phyloP scores from a whole-genome alignment of 2,888 invertebrate genomes.

The Scaptomyza tumidula region DNA sequence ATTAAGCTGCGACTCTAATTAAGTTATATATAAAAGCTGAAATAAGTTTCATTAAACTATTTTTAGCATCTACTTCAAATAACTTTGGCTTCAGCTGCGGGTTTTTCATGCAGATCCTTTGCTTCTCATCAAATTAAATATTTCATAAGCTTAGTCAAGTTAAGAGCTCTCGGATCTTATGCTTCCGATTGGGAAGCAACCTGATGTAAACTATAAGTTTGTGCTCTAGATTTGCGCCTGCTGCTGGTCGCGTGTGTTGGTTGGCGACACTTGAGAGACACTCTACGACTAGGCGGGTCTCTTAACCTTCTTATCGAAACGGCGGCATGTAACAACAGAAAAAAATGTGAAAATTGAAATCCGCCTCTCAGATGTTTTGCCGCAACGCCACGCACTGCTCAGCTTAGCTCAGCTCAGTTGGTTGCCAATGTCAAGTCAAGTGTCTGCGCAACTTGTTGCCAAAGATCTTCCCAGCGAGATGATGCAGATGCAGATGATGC shows the following conservation, averaged over 20 bases:
- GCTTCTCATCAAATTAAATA: no score
- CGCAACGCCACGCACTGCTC: constrained; percentile 15
- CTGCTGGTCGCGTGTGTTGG: constrained; percentile 37
- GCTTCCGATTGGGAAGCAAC: no score
- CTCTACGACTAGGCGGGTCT: neutral
- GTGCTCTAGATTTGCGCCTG: constrained; percentile 8
- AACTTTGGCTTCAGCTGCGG: no score
- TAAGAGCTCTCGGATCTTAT: no score
- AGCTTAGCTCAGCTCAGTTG: constrained; percentile 5
- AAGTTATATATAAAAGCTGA: no score
- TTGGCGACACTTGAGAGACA: constrained; percentile 44
- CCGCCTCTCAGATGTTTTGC: constrained; percentile 47
- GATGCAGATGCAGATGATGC: neutral
- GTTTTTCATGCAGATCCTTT: no score
- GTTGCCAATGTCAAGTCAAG: constrained; percentile 47
- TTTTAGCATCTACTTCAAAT: no score
- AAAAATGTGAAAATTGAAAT: constrained; percentile 48
- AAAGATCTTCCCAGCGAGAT: constrained; percentile 17
- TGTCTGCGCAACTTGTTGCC: constrained; percentile 46
- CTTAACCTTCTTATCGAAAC: constrained; percentile 40
- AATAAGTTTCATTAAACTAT: no score
- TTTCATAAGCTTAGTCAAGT: no score
- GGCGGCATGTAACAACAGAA: constrained; percentile 41
- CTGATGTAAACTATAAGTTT: no score
- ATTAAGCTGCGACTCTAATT: no score